Percentiles rank a stretch among this genome's conserved stretches.
Evolutionary conservation across 2,113 vertebrate genomes (phyloP).

Genomic region (Saguinus imperator): DNA sequence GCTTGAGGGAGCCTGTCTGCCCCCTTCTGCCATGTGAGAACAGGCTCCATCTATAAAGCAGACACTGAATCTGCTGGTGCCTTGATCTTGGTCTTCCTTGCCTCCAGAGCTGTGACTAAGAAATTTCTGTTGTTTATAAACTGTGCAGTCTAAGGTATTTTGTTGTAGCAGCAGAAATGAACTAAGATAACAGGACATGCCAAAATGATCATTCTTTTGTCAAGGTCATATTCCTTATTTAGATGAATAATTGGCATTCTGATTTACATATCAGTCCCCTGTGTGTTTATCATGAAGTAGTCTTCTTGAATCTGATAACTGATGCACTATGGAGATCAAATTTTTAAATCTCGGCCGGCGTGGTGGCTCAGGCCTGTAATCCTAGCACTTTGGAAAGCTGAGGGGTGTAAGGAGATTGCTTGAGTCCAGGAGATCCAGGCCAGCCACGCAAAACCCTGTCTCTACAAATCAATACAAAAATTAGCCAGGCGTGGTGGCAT

Average conservation of each 20-base stretch:
- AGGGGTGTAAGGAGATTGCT: too few species aligned
- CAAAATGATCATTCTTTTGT: constrained; percentile 10
- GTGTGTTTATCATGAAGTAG: background rate
- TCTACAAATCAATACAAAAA: too few species aligned
- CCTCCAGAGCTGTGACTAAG: background rate
- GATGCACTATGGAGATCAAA: background rate
- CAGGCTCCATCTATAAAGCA: background rate
- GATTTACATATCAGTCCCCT: background rate
- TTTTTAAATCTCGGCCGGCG: too few species aligned
- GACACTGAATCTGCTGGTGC: background rate
- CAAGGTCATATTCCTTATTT: background rate
- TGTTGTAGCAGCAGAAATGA: background rate
- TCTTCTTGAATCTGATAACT: background rate
- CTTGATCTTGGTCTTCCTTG: background rate
- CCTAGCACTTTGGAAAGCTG: too few species aligned
- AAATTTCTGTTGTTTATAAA: background rate
- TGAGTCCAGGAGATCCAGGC: too few species aligned
- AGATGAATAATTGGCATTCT: background rate
- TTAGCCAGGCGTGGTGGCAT: too few species aligned
- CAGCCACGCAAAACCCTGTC: too few species aligned
- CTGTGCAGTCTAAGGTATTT: background rate
- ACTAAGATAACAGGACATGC: background rate
- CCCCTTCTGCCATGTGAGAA: background rate
- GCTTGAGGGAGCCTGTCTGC: background rate
- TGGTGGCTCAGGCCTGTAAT: too few species aligned